Evolutionary conservation across 2,888 invertebrate species (phyloP).

Genomic region (Emmelina monodactyla): DNA sequence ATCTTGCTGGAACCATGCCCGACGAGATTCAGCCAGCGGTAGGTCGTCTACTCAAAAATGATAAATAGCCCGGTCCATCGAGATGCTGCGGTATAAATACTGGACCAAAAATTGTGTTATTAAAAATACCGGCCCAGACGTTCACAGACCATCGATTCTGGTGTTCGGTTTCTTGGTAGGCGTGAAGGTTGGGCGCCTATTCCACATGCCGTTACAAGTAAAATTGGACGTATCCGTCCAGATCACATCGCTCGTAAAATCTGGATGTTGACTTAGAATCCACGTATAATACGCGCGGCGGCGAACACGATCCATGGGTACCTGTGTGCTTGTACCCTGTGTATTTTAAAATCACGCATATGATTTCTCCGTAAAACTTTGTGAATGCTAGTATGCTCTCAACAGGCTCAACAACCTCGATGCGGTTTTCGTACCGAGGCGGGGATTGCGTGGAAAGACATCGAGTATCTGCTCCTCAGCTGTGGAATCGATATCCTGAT

Average conservation of each 20-base stretch:
- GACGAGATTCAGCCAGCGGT: conserved; percentile 4
- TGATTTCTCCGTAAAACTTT: conserved; percentile 4
- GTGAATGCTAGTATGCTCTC: neutral
- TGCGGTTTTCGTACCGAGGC: neutral
- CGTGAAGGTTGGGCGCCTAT: conserved; percentile 8
- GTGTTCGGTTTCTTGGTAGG: conserved; percentile 2
- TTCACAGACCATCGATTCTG: too few species aligned
- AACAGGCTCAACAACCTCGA: neutral
- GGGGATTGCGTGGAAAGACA: neutral
- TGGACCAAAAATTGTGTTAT: conserved; percentile 6
- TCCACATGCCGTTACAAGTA: conserved; percentile 10
- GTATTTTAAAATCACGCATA: conserved; percentile 2
- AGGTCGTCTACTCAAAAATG: conserved; percentile 3
- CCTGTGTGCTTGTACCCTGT: conserved; percentile 6
- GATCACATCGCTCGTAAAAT: conserved; percentile 7
- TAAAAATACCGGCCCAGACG: conserved; percentile 8
- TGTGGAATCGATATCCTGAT: neutral
- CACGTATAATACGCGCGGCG: conserved; percentile 3
- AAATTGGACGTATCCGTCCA: conserved; percentile 11
- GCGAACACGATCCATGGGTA: conserved; percentile 3
- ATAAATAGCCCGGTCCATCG: conserved; percentile 2
- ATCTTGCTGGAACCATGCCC: conserved; percentile 11
- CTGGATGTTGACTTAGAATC: neutral
- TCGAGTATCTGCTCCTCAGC: too few species aligned
- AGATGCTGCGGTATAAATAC: conserved; percentile 5